These are phyloP conservation scores for Sarcophaga caerulescens DNA, from an alignment of 2,888 invertebrate genomes.

Conservation along the genomic window DNA sequence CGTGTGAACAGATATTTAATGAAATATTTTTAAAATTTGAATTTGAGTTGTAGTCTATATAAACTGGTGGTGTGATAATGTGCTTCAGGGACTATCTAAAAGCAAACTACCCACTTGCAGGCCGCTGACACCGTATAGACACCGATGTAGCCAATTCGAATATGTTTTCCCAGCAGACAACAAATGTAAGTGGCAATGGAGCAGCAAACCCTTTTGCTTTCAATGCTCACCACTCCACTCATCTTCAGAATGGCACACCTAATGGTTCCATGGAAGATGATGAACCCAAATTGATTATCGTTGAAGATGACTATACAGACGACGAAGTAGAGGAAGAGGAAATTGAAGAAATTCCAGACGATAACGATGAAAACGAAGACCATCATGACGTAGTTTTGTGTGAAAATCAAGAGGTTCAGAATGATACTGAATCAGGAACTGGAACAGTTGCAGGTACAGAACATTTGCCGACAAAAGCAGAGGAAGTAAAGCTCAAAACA, in stretches of 20 bases:
- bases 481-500: constrained; percentile 55
- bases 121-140: too few relatives aligned
- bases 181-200: constrained; percentile 47
- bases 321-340: constrained; percentile 72
- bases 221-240: constrained; percentile 30
- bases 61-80: too few relatives aligned
- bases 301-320: constrained; percentile 78
- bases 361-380: constrained; percentile 73
- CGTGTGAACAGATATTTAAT: too few relatives aligned
- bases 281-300: constrained; percentile 81
- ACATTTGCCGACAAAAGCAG: constrained; percentile 64
- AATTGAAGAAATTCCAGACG: constrained; percentile 70
- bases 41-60: too few relatives aligned
- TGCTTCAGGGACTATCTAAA: too few relatives aligned
- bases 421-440: constrained; percentile 4
- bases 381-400: constrained; percentile 76
- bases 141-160: constrained; percentile 70
- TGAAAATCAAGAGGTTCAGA: constrained; percentile 72
- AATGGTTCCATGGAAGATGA: constrained; percentile 83
- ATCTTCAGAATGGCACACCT: constrained; percentile 56
- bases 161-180: constrained; percentile 66
- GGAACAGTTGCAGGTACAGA: neutral
- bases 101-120: too few relatives aligned
- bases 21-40: too few relatives aligned
- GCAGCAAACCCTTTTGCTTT: constrained; percentile 32